Conservation (phyloP, 2,113 vertebrate species). For the Neodontobutis hainanensis region DNA sequence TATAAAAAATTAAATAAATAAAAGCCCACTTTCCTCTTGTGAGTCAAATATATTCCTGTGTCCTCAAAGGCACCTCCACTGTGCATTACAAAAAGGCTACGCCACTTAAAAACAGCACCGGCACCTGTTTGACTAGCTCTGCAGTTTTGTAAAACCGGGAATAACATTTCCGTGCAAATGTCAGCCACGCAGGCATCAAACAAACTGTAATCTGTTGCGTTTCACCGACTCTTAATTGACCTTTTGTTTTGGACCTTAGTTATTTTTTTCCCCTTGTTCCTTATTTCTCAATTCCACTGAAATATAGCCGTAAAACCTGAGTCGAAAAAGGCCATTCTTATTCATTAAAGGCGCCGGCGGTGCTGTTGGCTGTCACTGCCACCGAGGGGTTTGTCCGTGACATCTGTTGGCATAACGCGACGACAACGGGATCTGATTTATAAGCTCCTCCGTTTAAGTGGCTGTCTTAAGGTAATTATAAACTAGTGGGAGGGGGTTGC, state of each 20-base stretch:
- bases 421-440: conserved; percentile 70
- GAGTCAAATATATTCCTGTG: neutral
- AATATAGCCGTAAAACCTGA: conserved; percentile 45
- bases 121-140: neutral
- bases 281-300: conserved; percentile 49
- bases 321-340: conserved; percentile 54
- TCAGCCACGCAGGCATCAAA: conserved; percentile 26
- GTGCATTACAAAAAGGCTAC: neutral
- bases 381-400: conserved; percentile 54
- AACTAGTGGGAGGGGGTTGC: conserved; percentile 52
- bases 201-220: conserved; percentile 48
- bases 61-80: neutral
- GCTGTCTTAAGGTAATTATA: conserved; percentile 79
- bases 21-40: neutral
- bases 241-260: conserved; percentile 44
- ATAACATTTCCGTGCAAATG: conserved; percentile 39
- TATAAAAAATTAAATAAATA: no score
- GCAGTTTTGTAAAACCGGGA: conserved; percentile 33
- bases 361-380: conserved; percentile 48
- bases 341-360: conserved; percentile 59
- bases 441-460: conserved; percentile 69
- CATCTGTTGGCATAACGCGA: conserved; percentile 69
- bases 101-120: neutral
- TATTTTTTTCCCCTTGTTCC: neutral
- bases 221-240: conserved; percentile 52